Conservation (phyloP, 2,888 invertebrate species). For the Selenia dentaria region DNA sequence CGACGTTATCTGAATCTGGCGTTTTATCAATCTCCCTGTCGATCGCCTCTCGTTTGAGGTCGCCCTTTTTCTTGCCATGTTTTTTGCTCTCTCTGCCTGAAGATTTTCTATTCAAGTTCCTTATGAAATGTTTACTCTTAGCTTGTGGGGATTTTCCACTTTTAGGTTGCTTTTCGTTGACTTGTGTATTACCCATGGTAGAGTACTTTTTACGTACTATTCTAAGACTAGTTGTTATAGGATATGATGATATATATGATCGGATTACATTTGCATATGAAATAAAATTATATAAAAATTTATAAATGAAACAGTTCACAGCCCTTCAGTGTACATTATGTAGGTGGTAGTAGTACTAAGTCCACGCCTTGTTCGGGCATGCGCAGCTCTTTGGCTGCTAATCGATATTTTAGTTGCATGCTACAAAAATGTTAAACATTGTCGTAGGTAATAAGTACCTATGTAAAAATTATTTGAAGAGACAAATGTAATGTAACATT, state of each 20-base stretch:
- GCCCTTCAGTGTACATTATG: conserved; percentile 42
- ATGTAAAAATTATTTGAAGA: too few relatives aligned
- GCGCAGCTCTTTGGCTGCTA: conserved; percentile 38
- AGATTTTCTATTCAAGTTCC: conserved; percentile 75
- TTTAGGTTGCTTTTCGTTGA: conserved; percentile 79
- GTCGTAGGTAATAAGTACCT: too few relatives aligned
- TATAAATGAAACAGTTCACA: conserved; percentile 52
- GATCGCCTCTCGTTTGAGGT: conserved; percentile 62
- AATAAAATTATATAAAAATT: conserved; percentile 3
- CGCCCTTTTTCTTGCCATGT: conserved; percentile 69
- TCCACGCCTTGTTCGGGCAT: conserved; percentile 41
- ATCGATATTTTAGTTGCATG: conserved; percentile 45
- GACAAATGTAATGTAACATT: too few relatives aligned
- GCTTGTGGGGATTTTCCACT: conserved; percentile 80
- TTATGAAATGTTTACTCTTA: conserved; percentile 83
- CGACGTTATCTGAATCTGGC: conserved; percentile 77
- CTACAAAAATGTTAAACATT: too few relatives aligned
- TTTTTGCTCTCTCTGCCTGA: conserved; percentile 72
- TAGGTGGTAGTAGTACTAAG: conserved; percentile 3
- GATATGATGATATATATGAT: conserved; percentile 1
- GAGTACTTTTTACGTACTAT: conserved; percentile 10
- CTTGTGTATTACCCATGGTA: conserved; percentile 83
- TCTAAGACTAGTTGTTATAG: not conserved
- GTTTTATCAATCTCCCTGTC: conserved; percentile 75
- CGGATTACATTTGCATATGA: conserved; percentile 14